Evolutionary conservation across 53 echinoderm and acorn worm genomes (phyloP), one percentile per base, ranked within the genome.

Genomic region (Mesocentrotus franciscanus): DNA sequence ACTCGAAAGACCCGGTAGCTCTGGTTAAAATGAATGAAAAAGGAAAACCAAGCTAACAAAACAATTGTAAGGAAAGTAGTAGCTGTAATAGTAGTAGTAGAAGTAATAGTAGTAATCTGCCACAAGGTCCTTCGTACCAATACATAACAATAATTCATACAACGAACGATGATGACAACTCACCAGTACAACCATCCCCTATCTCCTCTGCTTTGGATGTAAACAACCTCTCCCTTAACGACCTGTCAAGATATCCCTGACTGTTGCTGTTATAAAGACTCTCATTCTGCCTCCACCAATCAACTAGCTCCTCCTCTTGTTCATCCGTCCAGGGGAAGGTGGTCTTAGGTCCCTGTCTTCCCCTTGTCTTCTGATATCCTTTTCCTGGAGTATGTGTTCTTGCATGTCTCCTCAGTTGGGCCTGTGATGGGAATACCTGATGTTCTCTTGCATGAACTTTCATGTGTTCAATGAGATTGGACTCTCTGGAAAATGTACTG

Each of bases 251-350:
- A 61, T 78, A 94, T 12, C 84, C 83, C 42, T 56, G 57, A n/a
- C 60, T 20, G 39, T 32, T 30, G 13, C 32, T 49, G 68, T 94
- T 94, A 33, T 84, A 94, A 0, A 94, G 62, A 24, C 61, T 35
- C 60, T 79, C 84, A 57, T 94, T 62, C 61, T n/a, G 2, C 62
- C 58, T 79, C 94, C 94, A 94, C 94, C 94, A 94, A 2, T 59
- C 94, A 2, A 94, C 66, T 12, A 94, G 94, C 7, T 85, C 84
- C 39, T 94, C 94, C 60, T 94, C 94, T 78, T 94, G 94, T n/a
- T n/a, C 61, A 1, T 84, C 83, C 8, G 94, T 94, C 94, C 94
- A 94, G 0, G 94, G 94, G 64, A 85, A 94, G 10, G 85, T 85
- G 9, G 85, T 49, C 84, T 83, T 94, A 0, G 94, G 94, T 10